Evolutionary conservation across 2,888 invertebrate species (phyloP), one percentile per base, ranked within the genome.

Genomic region (Hanleya hanleyi): DNA sequence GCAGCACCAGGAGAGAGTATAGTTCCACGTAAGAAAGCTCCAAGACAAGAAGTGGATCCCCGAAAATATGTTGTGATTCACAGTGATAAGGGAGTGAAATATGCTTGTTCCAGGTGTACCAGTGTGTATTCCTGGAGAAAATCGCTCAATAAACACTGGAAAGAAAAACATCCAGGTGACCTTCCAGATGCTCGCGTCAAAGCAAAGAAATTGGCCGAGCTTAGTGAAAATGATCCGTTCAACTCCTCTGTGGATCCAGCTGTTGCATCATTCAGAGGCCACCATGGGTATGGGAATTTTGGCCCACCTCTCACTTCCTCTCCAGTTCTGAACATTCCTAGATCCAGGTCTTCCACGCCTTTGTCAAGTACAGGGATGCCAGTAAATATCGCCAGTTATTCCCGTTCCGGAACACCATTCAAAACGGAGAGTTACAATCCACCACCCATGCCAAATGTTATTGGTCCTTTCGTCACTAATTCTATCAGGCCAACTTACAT

Each of bases 131-230:
- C 89, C 73, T 90, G 90, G 90, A 78, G 89, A 57, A 90, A 90
- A 76, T 89, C 89, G 18, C 80, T 90, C 26, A 90, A 90, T 80
- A 90, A 90, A 77, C 90, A 90, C 80, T 90, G 90, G 90, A 90
- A 90, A 81, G 90, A 90, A 75, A 90, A 90, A 75, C 90, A 90
- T 79, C 86, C 84, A 75, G 85, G 86, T 36, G 89, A 89, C 65
- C 80, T 82, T 2, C 86, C 88, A 41, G 87, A 84, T 37, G 78
- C 82, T 47, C 77, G 80, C n/a, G 37, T 35, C n/a, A 38, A 47
- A 22, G 67, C 67, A n/a, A 22, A 47, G 18, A 67, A 67, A 67
- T 26, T 67, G n/a, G 67, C 67, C 12, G 35, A 67, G 6, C 18
- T 47, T 5, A 67, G 36, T n/a, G 64, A 64, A 26, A 36, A 15